Evolutionary conservation across 2,113 vertebrate genomes (phyloP).

Genomic region (Phocoena sinus): DNA sequence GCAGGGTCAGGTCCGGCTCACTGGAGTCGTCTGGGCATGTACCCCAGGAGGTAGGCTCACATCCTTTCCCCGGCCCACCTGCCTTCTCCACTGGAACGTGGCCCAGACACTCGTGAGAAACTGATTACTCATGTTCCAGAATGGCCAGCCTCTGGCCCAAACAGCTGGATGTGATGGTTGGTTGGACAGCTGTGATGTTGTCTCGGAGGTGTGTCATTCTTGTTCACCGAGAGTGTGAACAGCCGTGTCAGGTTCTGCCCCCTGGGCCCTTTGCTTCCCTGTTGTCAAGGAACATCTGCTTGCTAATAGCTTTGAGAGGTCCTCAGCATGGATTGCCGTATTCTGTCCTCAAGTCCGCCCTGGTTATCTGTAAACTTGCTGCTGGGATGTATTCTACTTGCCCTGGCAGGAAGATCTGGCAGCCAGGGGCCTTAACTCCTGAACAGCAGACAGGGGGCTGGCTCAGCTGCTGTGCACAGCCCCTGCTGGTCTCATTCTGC

Average conservation of each 20-base stretch:
- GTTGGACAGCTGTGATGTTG: neutral
- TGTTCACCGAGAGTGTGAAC: neutral
- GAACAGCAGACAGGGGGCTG: neutral
- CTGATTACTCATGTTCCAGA: accelerated
- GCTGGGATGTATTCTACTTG: accelerated
- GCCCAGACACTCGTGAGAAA: neutral
- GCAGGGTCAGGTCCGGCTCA: neutral
- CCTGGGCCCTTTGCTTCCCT: neutral
- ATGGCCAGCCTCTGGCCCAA: neutral
- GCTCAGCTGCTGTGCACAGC: accelerated
- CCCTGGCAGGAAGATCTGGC: neutral
- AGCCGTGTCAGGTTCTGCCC: neutral
- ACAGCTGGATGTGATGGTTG: neutral
- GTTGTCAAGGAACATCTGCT: neutral
- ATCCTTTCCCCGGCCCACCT: neutral
- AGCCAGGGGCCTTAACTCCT: neutral
- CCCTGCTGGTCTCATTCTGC: neutral
- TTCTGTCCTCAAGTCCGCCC: neutral
- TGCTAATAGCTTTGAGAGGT: neutral
- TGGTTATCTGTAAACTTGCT: neutral
- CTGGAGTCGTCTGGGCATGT: accelerated
- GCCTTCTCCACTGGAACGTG: neutral
- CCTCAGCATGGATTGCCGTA: accelerated
- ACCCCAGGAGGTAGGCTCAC: neutral
- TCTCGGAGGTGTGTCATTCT: neutral